Evolutionary conservation across 2,888 invertebrate species (phyloP), one percentile per base, ranked within the genome.

Genomic region (Ectobius pallidus): DNA sequence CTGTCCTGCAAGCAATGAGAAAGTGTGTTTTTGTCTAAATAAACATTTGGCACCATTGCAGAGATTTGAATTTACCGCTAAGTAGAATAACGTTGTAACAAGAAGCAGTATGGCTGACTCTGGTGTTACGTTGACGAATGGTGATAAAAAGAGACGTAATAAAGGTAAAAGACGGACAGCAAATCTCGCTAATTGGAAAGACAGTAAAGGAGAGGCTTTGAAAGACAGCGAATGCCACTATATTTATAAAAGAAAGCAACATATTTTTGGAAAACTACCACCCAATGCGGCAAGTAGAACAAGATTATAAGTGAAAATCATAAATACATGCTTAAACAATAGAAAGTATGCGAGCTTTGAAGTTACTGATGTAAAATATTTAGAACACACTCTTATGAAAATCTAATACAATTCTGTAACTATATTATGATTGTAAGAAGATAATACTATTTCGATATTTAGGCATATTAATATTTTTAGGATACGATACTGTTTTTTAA

Each of bases 401-500:
- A n/a, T n/a, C n/a, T n/a, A n/a, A n/a, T n/a, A n/a, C n/a, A 39
- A 6, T 39, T 39, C 39, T 39, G 39, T 6, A 39, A 39, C 39
- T 39, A 39, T 39, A 39, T 4, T 11, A 52, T 52, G 52, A 52
- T 52, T 52, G 3, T 52, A 11, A 9, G 20, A 2, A 18, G 22
- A 52, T 52, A 52, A n/a, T n/a, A n/a, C 20, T 20, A 18, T 4
- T n/a, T 52, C 20, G 3, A 52, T 18, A 52, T 52, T 9, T 52
- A 18, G 52, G 52, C 52, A 52, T 52, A 52, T 52, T 6, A 52
- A n/a, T 52, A 52, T 52, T 52, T 52, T 52, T 52, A 52, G 52
- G 20, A 2, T 52, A 20, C 22, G 9, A 20, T 20, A 3, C 52
- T 39, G 52, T 22, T 52, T 3, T 52, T 11, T 3, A 2, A 52